A percentile compares a stretch with the other conserved stretches of the same genome.
Conservation (phyloP, 2,113 vertebrate species). For the Neogobius melanostomus region DNA sequence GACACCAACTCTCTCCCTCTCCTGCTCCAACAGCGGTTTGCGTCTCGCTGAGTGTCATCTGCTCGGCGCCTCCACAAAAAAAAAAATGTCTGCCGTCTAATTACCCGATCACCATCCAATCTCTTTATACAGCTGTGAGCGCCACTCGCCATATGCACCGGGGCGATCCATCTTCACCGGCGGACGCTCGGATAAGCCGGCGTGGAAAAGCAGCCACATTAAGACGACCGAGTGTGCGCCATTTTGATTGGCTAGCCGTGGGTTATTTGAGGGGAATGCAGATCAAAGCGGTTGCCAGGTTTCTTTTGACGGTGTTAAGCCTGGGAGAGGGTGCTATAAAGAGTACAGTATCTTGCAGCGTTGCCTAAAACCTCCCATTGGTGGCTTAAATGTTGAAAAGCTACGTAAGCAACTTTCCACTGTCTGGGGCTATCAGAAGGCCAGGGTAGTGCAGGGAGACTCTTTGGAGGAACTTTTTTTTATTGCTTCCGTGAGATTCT, state of each 20-base stretch:
- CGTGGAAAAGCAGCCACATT: slow-evolving; percentile 26
- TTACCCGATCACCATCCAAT: slow-evolving; percentile 50
- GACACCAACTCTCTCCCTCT: not conserved
- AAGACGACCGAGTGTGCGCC: slow-evolving; percentile 2
- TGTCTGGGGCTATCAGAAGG: not conserved
- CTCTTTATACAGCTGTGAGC: slow-evolving; percentile 48
- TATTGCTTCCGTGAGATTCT: slow-evolving; percentile 11
- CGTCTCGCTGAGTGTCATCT: slow-evolving; percentile 26
- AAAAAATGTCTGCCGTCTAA: slow-evolving; percentile 38
- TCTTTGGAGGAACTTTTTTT: slow-evolving; percentile 6
- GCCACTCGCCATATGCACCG: slow-evolving; percentile 43
- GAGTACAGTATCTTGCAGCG: slow-evolving; percentile 43
- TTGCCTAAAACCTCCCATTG: slow-evolving; percentile 24
- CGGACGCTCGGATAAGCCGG: slow-evolving; percentile 38
- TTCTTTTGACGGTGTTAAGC: slow-evolving; percentile 18
- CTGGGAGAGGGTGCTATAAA: slow-evolving; percentile 29
- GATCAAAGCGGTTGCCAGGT: slow-evolving; percentile 29
- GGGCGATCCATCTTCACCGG: slow-evolving; percentile 52
- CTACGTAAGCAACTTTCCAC: slow-evolving; percentile 50
- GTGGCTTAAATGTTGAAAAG: slow-evolving; percentile 49
- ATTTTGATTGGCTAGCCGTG: not conserved
- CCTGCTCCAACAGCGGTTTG: not conserved
- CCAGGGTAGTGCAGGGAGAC: slow-evolving; percentile 4
- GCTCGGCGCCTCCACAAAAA: slow-evolving; percentile 7
- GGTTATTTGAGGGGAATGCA: slow-evolving; percentile 26